These are phyloP conservation scores for Cotesia typhae DNA, from an alignment of 1,140 invertebrate species.

Conservation along the genomic window DNA sequence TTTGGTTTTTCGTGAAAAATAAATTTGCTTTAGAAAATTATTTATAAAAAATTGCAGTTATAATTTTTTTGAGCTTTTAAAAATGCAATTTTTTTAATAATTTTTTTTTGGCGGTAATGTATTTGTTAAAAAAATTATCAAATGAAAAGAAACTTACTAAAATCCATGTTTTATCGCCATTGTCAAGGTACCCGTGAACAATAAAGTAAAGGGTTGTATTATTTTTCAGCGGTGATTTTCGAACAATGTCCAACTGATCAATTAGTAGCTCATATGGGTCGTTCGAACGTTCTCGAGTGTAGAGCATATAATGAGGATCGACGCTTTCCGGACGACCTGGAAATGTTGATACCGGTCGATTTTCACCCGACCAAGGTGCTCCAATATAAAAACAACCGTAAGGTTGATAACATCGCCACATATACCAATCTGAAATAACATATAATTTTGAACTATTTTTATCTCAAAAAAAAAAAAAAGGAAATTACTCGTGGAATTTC, in stretches of 20 bases:
- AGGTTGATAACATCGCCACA: conserved; percentile 75
- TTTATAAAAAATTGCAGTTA: no score
- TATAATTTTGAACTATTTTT: not conserved
- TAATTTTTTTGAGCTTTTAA: not conserved
- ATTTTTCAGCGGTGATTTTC: conserved; percentile 69
- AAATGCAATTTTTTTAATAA: conserved; percentile 45
- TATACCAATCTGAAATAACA: conserved; percentile 58
- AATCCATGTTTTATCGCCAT: conserved; percentile 82
- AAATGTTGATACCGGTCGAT: conserved; percentile 80
- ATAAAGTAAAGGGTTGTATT: conserved; percentile 77
- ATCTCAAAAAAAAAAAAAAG: not conserved
- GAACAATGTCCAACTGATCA: conserved; percentile 71
- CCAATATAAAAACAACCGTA: conserved; percentile 86
- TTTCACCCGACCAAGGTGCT: conserved; percentile 80
- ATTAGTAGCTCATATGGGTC: conserved; percentile 71
- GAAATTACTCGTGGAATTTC: no score
- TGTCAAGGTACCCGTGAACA: conserved; percentile 86
- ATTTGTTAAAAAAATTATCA: no score
- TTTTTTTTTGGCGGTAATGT: no score
- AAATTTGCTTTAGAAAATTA: no score
- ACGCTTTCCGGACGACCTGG: conserved; percentile 73
- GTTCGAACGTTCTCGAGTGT: conserved; percentile 67
- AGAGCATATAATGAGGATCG: conserved; percentile 66
- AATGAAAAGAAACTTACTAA: conserved; percentile 49
- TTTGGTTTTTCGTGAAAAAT: no score